phyloP scores from a whole-genome alignment of 2,113 vertebrate genomes.

The Pluvialis apricaria region DNA sequence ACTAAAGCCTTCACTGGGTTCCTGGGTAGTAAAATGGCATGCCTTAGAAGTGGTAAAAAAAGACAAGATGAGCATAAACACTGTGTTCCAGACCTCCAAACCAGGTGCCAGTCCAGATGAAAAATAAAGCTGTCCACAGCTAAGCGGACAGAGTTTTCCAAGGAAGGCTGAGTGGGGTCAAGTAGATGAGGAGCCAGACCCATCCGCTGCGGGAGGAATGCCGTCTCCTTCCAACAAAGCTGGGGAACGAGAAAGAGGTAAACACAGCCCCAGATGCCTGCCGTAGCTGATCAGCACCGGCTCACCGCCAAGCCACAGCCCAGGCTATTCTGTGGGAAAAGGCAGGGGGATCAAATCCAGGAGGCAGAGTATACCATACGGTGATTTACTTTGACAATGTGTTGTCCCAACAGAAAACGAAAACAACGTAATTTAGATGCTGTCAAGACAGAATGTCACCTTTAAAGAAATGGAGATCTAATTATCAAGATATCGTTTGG shows the following conservation, averaged over 20 bases:
- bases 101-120: background rate
- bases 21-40: background rate
- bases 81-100: background rate
- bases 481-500: background rate
- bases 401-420: background rate
- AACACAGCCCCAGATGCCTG: background rate
- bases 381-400: conserved; percentile 19
- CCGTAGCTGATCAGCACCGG: background rate
- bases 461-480: conserved; percentile 19
- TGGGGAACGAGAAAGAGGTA: background rate
- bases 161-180: background rate
- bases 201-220: fast-evolving
- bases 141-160: background rate
- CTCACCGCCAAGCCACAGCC: fast-evolving
- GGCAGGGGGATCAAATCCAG: background rate
- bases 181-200: background rate
- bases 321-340: background rate
- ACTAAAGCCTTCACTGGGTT: background rate
- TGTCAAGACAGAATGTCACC: conserved; percentile 16
- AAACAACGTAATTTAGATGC: background rate
- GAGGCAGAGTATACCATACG: background rate
- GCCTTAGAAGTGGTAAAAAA: background rate
- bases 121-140: background rate
- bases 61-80: background rate
- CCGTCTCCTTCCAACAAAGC: background rate